These are phyloP conservation scores for Rattus rattus DNA, from an alignment of 2,113 vertebrate genomes.

Conservation along the genomic window DNA sequence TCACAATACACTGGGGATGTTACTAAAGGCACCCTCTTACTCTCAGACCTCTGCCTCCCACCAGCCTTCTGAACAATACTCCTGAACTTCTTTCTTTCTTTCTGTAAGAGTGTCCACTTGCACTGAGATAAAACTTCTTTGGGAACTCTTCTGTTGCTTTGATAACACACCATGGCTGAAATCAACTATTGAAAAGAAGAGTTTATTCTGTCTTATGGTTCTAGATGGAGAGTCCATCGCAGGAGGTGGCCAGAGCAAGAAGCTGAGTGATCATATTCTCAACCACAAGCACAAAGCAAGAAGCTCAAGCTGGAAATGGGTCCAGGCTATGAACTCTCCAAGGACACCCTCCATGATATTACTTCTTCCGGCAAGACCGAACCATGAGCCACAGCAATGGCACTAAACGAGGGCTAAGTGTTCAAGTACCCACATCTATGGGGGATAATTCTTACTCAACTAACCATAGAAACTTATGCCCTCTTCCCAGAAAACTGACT, in stretches of 20 bases:
- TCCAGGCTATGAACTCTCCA: neutral
- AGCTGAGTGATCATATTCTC: neutral
- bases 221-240: neutral
- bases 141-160: neutral
- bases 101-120: neutral
- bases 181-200: neutral
- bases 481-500: neutral
- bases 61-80: neutral
- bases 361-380: neutral
- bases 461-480: neutral
- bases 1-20: neutral
- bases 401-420: neutral
- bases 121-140: neutral
- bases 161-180: neutral
- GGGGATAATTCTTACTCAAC: neutral
- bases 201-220: neutral
- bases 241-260: neutral
- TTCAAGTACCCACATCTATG: neutral
- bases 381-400: neutral
- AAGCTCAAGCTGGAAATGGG: neutral
- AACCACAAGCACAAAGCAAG: neutral
- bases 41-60: neutral
- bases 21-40: neutral
- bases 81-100: neutral
- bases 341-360: neutral